These are phyloP conservation scores for Ypsolopha scabrella DNA, from an alignment of 2,888 invertebrate species.

Conservation along the genomic window DNA sequence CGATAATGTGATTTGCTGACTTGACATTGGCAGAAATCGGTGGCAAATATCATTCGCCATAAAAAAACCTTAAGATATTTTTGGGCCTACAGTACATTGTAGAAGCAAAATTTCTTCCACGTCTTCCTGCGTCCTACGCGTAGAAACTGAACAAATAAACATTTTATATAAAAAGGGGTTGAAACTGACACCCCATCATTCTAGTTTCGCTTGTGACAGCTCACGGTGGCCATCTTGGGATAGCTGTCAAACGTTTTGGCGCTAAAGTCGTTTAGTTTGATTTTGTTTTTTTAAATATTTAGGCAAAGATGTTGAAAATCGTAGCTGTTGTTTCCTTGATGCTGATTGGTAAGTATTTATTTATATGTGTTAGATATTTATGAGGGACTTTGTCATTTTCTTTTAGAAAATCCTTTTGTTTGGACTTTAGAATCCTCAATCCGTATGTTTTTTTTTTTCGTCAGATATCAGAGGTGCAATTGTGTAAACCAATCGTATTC, in stretches of 20 bases:
- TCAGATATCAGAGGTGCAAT: too few species aligned
- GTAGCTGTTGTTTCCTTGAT: conserved; percentile 44
- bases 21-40: too few species aligned
- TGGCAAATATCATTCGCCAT: too few species aligned
- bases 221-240: neutral
- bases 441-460: too few species aligned
- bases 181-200: neutral
- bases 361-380: neutral
- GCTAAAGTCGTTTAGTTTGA: neutral
- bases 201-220: neutral
- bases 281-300: neutral
- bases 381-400: too few species aligned
- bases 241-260: conserved; percentile 1
- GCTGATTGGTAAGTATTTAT: conserved; percentile 44
- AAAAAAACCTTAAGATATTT: neutral
- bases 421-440: too few species aligned
- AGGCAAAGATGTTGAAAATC: conserved; percentile 41
- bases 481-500: too few species aligned
- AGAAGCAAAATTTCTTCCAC: neutral
- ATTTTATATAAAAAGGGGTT: conserved; percentile 11
- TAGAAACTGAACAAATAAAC: conserved; percentile 4
- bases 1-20: too few species aligned
- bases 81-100: neutral
- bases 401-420: too few species aligned
- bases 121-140: conserved; percentile 7